A percentile compares a stretch with the other conserved stretches of the same genome.
Evolutionary conservation across 2,888 invertebrate genomes (phyloP).

Genomic region (Lasioglossum villosulum): DNA sequence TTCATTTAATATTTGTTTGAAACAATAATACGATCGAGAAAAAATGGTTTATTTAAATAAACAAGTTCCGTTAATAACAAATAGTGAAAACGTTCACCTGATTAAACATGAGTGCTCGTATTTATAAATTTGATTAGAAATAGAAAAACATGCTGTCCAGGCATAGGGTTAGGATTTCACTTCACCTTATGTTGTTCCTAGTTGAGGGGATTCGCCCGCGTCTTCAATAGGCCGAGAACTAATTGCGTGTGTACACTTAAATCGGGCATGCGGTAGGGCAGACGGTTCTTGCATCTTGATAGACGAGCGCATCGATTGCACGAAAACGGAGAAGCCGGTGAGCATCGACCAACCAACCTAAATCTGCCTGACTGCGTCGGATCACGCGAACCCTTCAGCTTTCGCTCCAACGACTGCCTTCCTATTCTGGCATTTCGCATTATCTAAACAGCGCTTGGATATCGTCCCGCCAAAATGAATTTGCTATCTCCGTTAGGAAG

Average conservation of each 20-base stretch:
- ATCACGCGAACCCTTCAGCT: slow-evolving; percentile 71
- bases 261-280: slow-evolving; percentile 33
- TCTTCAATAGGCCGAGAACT: slow-evolving; percentile 30
- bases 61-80: too few relatives aligned
- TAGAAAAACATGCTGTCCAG: too few relatives aligned
- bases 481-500: slow-evolving; percentile 5
- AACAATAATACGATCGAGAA: too few relatives aligned
- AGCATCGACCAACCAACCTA: slow-evolving; percentile 77
- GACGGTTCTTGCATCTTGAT: slow-evolving; percentile 69
- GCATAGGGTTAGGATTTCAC: too few relatives aligned
- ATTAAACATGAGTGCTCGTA: too few relatives aligned
- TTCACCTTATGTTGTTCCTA: background rate
- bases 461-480: slow-evolving; percentile 45
- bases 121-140: background rate
- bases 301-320: slow-evolving; percentile 75
- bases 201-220: slow-evolving; percentile 12
- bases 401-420: slow-evolving; percentile 52
- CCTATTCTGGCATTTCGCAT: slow-evolving; percentile 45
- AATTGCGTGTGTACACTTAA: slow-evolving; percentile 51
- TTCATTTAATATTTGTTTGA: too few relatives aligned
- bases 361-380: slow-evolving; percentile 74
- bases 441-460: slow-evolving; percentile 70
- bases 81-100: too few relatives aligned
- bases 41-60: too few relatives aligned
- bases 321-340: slow-evolving; percentile 62